These are phyloP conservation scores for Tinamus guttatus DNA, from an alignment of 2,113 vertebrate species.

Conservation along the genomic window DNA sequence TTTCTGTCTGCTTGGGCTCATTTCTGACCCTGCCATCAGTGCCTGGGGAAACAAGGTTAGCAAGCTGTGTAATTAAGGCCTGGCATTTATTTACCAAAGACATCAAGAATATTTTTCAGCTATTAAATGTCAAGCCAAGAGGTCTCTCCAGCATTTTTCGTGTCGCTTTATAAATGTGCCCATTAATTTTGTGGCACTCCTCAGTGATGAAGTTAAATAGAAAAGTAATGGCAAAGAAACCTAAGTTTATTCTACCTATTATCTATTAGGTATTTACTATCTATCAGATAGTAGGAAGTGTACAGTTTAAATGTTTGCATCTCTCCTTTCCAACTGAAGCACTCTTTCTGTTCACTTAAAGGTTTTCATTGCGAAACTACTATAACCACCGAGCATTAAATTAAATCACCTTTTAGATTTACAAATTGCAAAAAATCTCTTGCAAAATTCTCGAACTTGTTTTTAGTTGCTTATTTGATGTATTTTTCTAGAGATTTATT, in stretches of 20 bases:
- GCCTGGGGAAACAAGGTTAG: slow-evolving; percentile 60
- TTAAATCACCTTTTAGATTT: not conserved
- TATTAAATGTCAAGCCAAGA: slow-evolving; percentile 47
- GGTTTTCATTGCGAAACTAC: not conserved
- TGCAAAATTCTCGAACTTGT: not conserved
- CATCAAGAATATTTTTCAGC: slow-evolving; percentile 34
- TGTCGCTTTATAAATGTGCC: not conserved
- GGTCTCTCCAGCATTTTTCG: not conserved
- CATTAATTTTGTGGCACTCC: not conserved
- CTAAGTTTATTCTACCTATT: slow-evolving; percentile 19
- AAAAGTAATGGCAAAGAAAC: not conserved
- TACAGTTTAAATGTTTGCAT: not conserved
- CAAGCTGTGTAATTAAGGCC: slow-evolving; percentile 63
- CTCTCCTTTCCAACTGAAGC: not conserved
- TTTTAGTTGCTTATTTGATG: not conserved
- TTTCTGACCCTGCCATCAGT: slow-evolving; percentile 44
- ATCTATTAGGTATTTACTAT: not conserved
- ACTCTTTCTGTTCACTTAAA: not conserved
- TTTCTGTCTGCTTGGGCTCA: slow-evolving; percentile 30
- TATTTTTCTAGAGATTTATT: not conserved
- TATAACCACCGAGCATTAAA: not conserved
- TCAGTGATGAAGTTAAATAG: not conserved
- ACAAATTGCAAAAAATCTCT: not conserved
- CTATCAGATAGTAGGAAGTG: not conserved
- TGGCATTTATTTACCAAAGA: slow-evolving; percentile 64